Base-by-base conservation (phyloP, 2,797 vertebrate species). In the Pempheris klunzingeri region DNA sequence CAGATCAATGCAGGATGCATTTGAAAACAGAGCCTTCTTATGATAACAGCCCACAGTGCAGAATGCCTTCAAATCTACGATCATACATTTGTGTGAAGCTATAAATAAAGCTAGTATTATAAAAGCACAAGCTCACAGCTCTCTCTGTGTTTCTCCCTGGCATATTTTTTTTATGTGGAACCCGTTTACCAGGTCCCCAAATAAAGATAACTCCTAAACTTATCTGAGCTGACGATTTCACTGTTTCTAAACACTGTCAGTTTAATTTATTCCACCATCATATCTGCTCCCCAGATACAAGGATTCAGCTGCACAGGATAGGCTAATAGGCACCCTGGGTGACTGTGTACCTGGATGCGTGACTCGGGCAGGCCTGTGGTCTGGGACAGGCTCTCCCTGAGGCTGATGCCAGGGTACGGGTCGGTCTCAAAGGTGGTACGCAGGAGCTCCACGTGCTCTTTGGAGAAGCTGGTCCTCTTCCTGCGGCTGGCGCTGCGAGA, bases 391-490 rank as follows among this genome's bases (percentile, higher is more conserved):
- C 47, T 94, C 83, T 96, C 95, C 41, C 95, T 89, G 73, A 95
- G 90, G 79, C 92, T 94, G 89, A 96, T 96, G 69, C 95, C 95
- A 0, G 95, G 95, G 70, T 96, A 96, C 0, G 94, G 94, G 85
- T 95, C 94, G 0, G 93, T 95, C 86, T 93, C 87, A 1, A 96
- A 96, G 17, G 95, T 94, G 62, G 76, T 58, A 0, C 92, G 87
- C 44, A 96, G 88, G 32, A 95, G 92, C 83, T 94, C 94, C 73
- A 96, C 94, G 0, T 96, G 93, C 2, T 93, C 94, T 72, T 96
- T 95, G 71, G 95, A 94, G 86, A 96, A 96, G 74, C 93, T 94
- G 69, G 95, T 96, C 49, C 95, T 93, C 87, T 95, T 96, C 43
- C 95, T 93, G 86, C 95, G 94, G 64, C 91, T 95, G 54, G 93